Conservation (phyloP, 2,113 vertebrate species). For the Otocyon megalotis region DNA sequence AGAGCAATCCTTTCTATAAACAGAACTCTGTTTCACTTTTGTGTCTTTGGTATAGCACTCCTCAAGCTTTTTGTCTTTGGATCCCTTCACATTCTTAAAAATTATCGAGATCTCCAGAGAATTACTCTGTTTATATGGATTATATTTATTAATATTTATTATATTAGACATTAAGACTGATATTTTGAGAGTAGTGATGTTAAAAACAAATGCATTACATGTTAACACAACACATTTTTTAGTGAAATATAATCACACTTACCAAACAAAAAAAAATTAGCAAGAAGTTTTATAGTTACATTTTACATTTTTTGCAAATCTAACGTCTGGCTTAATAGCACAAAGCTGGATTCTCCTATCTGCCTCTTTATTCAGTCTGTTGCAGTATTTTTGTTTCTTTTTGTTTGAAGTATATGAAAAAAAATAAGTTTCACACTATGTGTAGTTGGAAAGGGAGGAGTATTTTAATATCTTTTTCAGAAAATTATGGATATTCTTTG, state of each 20-base stretch:
- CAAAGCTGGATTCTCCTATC: background rate
- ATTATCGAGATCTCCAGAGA: background rate
- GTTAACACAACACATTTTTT: background rate
- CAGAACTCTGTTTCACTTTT: background rate
- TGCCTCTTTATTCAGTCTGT: background rate
- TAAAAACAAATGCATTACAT: background rate
- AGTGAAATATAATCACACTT: background rate
- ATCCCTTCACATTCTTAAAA: background rate
- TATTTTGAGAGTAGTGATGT: slow-evolving; percentile 2
- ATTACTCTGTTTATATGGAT: background rate
- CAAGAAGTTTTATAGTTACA: background rate
- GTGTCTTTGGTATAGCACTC: background rate
- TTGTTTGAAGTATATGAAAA: background rate
- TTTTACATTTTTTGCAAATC: background rate
- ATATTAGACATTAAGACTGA: slow-evolving; percentile 32
- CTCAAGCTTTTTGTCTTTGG: background rate
- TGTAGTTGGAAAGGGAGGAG: background rate
- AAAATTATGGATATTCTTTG: slow-evolving; percentile 21
- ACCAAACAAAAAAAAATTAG: background rate
- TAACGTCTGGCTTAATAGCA: background rate
- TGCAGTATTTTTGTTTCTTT: background rate
- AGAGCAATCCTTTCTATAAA: background rate
- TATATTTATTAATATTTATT: slow-evolving; percentile 21
- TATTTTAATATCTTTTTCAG: slow-evolving; percentile 15
- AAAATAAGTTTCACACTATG: background rate